These are phyloP conservation scores for Nephrotoma appendiculata DNA, from an alignment of 2,888 invertebrate genomes.

Conservation along the genomic window DNA sequence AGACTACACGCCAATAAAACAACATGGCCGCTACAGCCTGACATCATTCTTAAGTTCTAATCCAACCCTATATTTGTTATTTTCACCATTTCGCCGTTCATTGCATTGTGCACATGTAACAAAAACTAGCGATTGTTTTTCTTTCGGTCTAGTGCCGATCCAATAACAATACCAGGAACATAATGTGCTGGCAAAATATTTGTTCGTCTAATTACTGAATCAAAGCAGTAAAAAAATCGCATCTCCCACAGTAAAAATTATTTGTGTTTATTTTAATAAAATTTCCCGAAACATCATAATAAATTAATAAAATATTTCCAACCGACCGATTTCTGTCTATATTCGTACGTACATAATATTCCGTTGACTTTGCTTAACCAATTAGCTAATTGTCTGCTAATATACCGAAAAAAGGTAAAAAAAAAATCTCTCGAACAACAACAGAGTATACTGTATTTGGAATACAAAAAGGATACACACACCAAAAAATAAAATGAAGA, in stretches of 20 bases:
- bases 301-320: not conserved
- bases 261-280: not conserved
- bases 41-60: too few relatives aligned
- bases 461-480: not conserved
- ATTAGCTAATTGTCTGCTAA: not conserved
- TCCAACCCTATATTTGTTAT: too few relatives aligned
- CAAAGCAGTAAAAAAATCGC: not conserved
- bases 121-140: not conserved
- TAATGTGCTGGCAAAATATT: not conserved
- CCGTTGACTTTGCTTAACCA: not conserved
- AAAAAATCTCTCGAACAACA: not conserved
- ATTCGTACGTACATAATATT: not conserved
- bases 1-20: too few relatives aligned
- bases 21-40: too few relatives aligned
- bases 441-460: not conserved
- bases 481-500: not conserved
- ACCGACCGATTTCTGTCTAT: not conserved
- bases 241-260: not conserved
- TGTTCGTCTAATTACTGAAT: not conserved
- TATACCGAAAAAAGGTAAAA: not conserved
- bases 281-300: not conserved
- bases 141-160: not conserved
- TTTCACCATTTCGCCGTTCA: too few relatives aligned
- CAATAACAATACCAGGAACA: not conserved
- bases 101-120: too few relatives aligned